These are phyloP conservation scores for Rhimphoctona megacephalus DNA, from an alignment of 2,888 invertebrate genomes.

Conservation along the genomic window DNA sequence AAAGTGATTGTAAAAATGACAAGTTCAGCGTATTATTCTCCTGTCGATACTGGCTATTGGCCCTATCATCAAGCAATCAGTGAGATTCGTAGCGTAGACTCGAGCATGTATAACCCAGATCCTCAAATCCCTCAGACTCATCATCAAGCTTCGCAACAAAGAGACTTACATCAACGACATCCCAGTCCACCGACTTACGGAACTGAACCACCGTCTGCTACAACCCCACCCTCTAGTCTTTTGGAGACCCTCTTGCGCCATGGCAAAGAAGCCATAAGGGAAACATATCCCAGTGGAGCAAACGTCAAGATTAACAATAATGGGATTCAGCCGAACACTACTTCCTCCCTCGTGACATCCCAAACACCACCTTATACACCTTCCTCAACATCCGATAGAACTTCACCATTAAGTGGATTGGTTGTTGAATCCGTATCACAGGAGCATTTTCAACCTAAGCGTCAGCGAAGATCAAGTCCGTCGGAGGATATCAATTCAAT, in stretches of 20 bases:
- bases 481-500: conserved; percentile 58
- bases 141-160: conserved; percentile 54
- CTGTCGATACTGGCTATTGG: conserved; percentile 75
- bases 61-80: conserved; percentile 70
- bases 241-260: conserved; percentile 77
- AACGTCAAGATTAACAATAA: conserved; percentile 57
- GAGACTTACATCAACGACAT: conserved; percentile 49
- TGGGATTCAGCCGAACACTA: conserved; percentile 53
- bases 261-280: conserved; percentile 75
- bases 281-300: conserved; percentile 67
- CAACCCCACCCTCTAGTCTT: conserved; percentile 71
- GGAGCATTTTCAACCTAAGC: conserved; percentile 62
- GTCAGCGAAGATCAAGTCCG: conserved; percentile 56
- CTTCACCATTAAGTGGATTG: conserved; percentile 72
- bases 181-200: conserved; percentile 65
- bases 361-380: conserved; percentile 78
- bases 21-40: conserved; percentile 74
- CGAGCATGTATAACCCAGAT: conserved; percentile 65
- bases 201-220: conserved; percentile 44
- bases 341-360: conserved; percentile 69
- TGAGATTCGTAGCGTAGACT: conserved; percentile 64
- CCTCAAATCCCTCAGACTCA: conserved; percentile 58
- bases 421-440: conserved; percentile 70
- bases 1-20: conserved; percentile 73
- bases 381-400: conserved; percentile 74